phyloP scores from a whole-genome alignment of 2,888 invertebrate species.

The Cryptus armator region DNA sequence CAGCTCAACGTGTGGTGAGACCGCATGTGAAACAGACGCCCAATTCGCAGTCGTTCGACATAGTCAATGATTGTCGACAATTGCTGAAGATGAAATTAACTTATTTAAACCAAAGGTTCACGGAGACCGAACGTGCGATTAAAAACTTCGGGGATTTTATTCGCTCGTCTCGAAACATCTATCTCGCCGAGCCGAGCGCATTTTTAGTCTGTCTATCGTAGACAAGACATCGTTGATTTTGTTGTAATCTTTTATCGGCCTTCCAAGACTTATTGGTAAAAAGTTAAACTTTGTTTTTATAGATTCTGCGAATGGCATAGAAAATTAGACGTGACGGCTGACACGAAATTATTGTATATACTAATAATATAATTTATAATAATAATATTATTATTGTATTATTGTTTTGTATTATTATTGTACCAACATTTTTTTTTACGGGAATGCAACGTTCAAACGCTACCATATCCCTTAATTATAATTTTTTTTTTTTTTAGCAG shows the following conservation, averaged over 20 bases:
- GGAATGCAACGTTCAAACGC: not conserved
- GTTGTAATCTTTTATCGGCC: no score
- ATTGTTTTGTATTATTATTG: no score
- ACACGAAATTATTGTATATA: no score
- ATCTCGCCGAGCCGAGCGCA: not conserved
- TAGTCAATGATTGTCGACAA: constrained; percentile 60
- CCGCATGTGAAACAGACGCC: not conserved
- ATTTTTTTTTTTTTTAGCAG: constrained; percentile 44
- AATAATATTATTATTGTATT: no score
- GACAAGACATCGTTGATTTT: no score
- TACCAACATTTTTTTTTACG: not conserved
- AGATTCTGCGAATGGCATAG: no score
- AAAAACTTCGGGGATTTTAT: constrained; percentile 39
- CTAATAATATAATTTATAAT: no score
- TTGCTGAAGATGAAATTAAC: constrained; percentile 61
- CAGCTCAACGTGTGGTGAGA: constrained; percentile 2
- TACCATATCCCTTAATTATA: not conserved
- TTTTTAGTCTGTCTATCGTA: not conserved
- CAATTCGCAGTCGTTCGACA: constrained; percentile 40
- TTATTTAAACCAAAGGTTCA: constrained; percentile 47
- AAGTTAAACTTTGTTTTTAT: no score
- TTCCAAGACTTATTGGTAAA: no score
- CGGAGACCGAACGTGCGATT: constrained; percentile 54
- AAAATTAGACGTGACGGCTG: no score
- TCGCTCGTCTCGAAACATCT: constrained; percentile 26